Evolutionary conservation across 1,140 invertebrate species (phyloP), one percentile per base, ranked within the genome.

Genomic region (Trinorchestia longiramus): DNA sequence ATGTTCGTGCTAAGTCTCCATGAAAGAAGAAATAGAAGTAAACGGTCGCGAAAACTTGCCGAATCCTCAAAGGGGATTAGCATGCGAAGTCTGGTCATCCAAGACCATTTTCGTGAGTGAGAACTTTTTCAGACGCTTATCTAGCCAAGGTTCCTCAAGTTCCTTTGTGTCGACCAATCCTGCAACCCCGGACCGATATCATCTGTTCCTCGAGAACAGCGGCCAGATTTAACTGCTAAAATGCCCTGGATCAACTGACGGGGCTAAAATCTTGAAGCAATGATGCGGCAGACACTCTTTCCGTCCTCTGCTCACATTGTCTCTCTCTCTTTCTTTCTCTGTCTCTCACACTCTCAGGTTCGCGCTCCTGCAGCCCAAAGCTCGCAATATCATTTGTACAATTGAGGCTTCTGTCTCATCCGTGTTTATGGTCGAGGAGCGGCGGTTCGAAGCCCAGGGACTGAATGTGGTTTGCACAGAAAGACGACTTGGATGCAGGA

Each of bases 351-450:
- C 88, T 91, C 88, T 91, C 19, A 43, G 41, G 41, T 43, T 42
- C 88, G 41, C 43, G 88, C 88, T 44, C 36, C 43, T 44, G 92
- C 92, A n/a, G 44, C 19, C 92, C 47, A 94, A 94, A 94, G 92
- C 92, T 47, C 44, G 92, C 92, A 94, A 45, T 94, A 94, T 94
- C 92, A 94, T 94, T 94, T 94, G 92, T 94, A 94, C 92, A 94
- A 94, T 94, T 94, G 92, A 94, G 92, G 92, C 92, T 94, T 94
- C 92, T 94, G 92, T 94, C 92, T 94, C 92, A 94, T 94, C 92
- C 92, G 92, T 94, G 92, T 94, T 94, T 94, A 94, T 94, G 92
- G 92, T 47, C 44, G 92, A 45, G 17, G 92, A 47, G 92, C 43
- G 92, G 92, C 92, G 92, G 92, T 40, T 47, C 92, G 92, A 43